A percentile compares a stretch with the other conserved stretches of the same genome.
phyloP scores from a whole-genome alignment of 2,888 invertebrate genomes.

The Danaus chrysippus region DNA sequence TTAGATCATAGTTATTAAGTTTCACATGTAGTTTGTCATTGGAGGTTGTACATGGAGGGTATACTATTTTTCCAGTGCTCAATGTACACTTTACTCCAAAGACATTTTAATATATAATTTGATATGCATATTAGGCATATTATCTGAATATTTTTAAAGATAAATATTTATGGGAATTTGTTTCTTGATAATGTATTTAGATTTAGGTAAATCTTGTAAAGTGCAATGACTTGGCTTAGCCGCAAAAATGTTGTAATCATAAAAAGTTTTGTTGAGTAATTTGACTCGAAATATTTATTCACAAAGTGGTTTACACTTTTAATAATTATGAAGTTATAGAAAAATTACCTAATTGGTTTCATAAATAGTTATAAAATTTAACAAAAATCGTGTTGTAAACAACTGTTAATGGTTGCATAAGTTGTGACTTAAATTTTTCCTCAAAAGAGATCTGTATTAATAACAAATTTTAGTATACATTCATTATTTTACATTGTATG shows the following conservation, averaged over 20 bases:
- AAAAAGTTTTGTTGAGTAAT: conserved; percentile 52
- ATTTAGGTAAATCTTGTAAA: conserved; percentile 52
- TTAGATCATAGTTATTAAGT: conserved; percentile 43
- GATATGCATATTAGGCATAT: conserved; percentile 41
- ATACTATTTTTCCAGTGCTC: conserved; percentile 51
- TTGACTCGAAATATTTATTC: conserved; percentile 57
- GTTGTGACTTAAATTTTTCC: conserved; percentile 13
- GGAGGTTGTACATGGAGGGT: conserved; percentile 47
- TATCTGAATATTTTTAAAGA: conserved; percentile 51
- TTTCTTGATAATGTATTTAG: conserved; percentile 42
- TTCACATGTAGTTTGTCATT: conserved; percentile 49
- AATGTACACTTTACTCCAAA: conserved; percentile 56
- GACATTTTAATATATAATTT: conserved; percentile 43
- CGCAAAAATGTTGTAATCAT: conserved; percentile 63
- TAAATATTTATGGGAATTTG: conserved; percentile 44
- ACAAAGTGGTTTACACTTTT: conserved; percentile 66
- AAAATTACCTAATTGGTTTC: not conserved
- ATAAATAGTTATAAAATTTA: not conserved
- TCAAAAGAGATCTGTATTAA: conserved; percentile 19
- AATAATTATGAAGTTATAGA: conserved; percentile 43
- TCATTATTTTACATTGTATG: not conserved
- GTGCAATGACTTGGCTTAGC: conserved; percentile 76
- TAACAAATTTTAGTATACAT: too few relatives aligned
- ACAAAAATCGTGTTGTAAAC: not conserved
- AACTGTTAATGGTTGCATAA: conserved; percentile 44